Evolutionary conservation across 2,113 vertebrate genomes (phyloP).

Genomic region (Anolis carolinensis): DNA sequence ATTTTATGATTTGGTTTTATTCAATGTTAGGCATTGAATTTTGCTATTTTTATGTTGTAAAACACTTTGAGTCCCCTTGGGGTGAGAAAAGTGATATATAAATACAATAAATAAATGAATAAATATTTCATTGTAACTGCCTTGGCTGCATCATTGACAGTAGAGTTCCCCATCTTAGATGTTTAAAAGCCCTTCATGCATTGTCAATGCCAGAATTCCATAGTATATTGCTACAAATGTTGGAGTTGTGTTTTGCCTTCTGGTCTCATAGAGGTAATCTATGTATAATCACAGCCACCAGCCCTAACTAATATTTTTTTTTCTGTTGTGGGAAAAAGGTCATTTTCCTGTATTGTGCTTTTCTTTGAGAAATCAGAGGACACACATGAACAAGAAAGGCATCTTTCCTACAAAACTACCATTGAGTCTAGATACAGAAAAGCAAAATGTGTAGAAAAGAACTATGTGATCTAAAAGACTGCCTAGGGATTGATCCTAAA

Average conservation of each 20-base stretch:
- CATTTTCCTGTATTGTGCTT: neutral
- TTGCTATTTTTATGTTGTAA: no score
- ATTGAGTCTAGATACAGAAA: neutral
- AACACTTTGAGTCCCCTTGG: no score
- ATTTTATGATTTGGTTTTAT: no score
- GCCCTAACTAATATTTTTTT: neutral
- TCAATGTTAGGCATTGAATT: no score
- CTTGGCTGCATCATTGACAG: no score
- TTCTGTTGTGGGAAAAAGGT: neutral
- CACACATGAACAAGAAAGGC: neutral
- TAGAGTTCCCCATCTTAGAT: no score
- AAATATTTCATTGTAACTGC: no score
- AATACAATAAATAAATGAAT: no score
- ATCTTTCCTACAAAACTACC: neutral
- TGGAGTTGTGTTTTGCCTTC: neutral
- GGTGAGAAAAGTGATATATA: no score
- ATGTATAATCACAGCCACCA: neutral
- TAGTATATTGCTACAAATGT: no score
- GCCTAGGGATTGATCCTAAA: neutral
- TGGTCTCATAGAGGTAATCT: neutral
- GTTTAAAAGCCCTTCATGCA: no score
- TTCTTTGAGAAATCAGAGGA: neutral
- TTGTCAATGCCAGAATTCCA: no score
- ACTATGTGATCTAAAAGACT: neutral
- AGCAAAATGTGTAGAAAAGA: slow-evolving; percentile 4